These are phyloP conservation scores for Sphaeramia orbicularis DNA, from an alignment of 2,797 vertebrate species.

Conservation along the genomic window DNA sequence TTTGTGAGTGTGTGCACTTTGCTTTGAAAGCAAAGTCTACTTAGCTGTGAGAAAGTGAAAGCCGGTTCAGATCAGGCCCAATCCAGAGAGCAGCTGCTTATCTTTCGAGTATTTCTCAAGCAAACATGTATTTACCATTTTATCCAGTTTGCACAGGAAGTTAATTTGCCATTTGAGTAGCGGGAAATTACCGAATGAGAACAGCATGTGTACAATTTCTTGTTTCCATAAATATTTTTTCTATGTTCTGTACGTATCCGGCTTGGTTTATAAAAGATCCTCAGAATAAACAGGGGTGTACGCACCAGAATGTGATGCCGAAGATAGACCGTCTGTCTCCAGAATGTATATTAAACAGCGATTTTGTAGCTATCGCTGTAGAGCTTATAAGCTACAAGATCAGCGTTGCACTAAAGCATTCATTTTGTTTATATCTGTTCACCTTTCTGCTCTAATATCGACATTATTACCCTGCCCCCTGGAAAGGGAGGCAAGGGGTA, in stretches of 20 bases:
- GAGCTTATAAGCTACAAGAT: constrained; percentile 19
- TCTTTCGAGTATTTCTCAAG: constrained; percentile 65
- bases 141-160: constrained; percentile 49
- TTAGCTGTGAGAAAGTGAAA: constrained; percentile 46
- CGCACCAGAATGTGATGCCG: too few relatives aligned
- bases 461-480: too few relatives aligned
- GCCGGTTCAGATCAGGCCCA: constrained; percentile 53
- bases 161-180: constrained; percentile 56
- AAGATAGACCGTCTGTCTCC: constrained; percentile 42
- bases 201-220: constrained; percentile 29
- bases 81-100: constrained; percentile 71
- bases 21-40: constrained; percentile 54
- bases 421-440: constrained; percentile 28
- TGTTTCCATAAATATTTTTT: constrained; percentile 46
- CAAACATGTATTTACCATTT: constrained; percentile 70
- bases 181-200: constrained; percentile 58
- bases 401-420: constrained; percentile 19
- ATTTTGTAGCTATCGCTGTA: constrained; percentile 26
- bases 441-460: constrained; percentile 11
- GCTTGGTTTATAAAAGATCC: not conserved
- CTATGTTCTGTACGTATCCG: not conserved
- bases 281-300: not conserved
- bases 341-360: constrained; percentile 34
- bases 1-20: constrained; percentile 31
- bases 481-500: too few relatives aligned